Base-by-base conservation (phyloP, 2,888 invertebrate genomes). In the Caenorhabditis sp. region DNA sequence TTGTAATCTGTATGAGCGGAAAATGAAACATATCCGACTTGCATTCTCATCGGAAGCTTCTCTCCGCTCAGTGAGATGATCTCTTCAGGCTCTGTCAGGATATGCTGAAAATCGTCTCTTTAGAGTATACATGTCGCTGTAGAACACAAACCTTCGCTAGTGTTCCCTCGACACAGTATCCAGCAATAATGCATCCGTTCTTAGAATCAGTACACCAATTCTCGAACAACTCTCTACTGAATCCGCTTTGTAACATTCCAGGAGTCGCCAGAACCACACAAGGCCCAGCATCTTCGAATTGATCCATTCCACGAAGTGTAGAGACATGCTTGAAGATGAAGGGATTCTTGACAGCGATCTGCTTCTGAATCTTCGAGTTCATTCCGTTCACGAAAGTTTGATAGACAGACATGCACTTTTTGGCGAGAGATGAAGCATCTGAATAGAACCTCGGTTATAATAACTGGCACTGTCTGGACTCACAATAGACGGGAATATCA, bases 381-480 rank as follows among this genome's bases (percentile, higher is more conserved):
- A 99, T 99, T 0, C 98, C 98, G 93, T 98, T 98, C 3, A 99
- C 95, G 93, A 98, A 99, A 0, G 99, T 99, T 94, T 99, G 99
- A 94, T 99, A 99, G 0, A 99, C 99, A 76, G 97, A 96, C 98
- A 99, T 99, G 92, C 99, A 99, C 93, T 99, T 99, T 94, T 99
- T 99, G 61, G 99, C 99, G 85, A 99, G 94, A 0, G 98, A 97
- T 0, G 98, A 98, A 12, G 99, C 99, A 94, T 99, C 92, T 92
- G 73, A 51, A 87, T 82, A 22, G 6, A 31, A 12, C 38, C 12
- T 38, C 12, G 2, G 12, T 38, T 10, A 26, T 54, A 5, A 16
- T 14, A 54, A 26, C 0, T 26, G 5, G 14, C 26, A 4, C 26
- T 26, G 16, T 7, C n/a, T 10, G 54, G 51, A 81, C 88, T 75